Conservation (phyloP, 2,113 vertebrate species). For the Peucedramus taeniatus region DNA sequence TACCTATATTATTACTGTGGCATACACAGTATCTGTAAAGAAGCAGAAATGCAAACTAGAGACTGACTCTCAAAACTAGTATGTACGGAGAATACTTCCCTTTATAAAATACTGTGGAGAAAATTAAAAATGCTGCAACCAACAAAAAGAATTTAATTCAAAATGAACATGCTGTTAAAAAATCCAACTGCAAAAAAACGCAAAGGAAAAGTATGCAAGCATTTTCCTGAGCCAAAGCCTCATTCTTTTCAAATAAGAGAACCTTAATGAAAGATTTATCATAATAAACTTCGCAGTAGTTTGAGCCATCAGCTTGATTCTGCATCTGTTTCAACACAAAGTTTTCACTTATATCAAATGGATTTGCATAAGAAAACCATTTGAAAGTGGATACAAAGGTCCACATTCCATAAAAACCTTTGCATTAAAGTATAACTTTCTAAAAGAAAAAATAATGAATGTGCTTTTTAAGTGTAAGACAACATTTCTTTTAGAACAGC, state of each 20-base stretch:
- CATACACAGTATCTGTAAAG: fast-evolving
- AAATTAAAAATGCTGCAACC: neutral
- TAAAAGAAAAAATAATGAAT: neutral
- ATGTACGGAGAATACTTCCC: neutral
- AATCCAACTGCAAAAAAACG: neutral
- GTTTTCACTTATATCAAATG: neutral
- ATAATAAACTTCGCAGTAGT: neutral
- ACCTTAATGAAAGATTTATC: neutral
- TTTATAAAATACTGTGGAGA: neutral
- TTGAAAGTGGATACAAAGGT: neutral
- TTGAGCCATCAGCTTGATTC: neutral
- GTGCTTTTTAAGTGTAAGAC: neutral
- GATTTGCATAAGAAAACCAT: neutral
- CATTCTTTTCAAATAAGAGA: neutral
- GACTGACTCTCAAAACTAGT: neutral
- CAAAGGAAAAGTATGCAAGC: neutral
- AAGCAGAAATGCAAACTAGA: neutral
- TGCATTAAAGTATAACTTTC: neutral
- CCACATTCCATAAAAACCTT: neutral
- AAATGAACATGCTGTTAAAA: neutral
- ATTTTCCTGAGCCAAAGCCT: neutral
- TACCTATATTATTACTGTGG: neutral
- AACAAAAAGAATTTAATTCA: neutral
- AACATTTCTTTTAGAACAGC: neutral
- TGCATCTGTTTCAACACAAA: neutral